Base-by-base conservation (phyloP, 1,140 invertebrate genomes). In the Brachionus rotundiformis region DNA sequence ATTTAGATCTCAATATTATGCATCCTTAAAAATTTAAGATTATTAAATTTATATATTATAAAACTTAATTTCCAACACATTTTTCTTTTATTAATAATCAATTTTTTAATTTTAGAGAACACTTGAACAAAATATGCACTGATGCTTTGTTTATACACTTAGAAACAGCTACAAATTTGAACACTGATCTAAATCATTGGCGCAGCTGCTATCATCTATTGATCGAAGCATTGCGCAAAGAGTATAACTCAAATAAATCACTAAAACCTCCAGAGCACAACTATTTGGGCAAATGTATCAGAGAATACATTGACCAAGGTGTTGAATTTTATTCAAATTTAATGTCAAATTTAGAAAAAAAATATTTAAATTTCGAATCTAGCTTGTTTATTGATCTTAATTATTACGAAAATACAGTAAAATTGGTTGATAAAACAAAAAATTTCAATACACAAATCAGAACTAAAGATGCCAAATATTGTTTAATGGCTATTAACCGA, bases 401-500 rank as follows among this genome's bases (percentile, higher is more conserved):
- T 19, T 54, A 79, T 19, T 73, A 73, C 25, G 68, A 79, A 10
- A 79, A 39, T 59, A 63, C 47, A 11, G 11, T 54, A 63, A 41
- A 79, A 54, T 23, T 59, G 8, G 23, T 79, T 19, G 36, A 63
- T 33, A 54, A 29, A 29, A 19, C 29, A 29, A 63, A 63, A 33
- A 54, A 23, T 27, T 36, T 79, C 8, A 63, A 59, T 27, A 54
- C 59, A 39, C 31, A 25, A 63, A 63, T 79, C 31, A 10, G 47
- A 29, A 79, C n/a, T 25, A 79, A 79, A 59, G 76, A 79, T 82
- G 89, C 92, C 7, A 92, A 93, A 19, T 89, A 94, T 82, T 93
- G 93, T 2, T 87, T 95, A 77, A 90, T 95, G 36, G 93, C 93
- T 82, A 91, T 92, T 0, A 95, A 97, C 87, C 94, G 95, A 83